Evolutionary conservation across 2,888 invertebrate genomes (phyloP), one percentile per base, ranked within the genome.

Genomic region (Orthonychiurus folsomi): DNA sequence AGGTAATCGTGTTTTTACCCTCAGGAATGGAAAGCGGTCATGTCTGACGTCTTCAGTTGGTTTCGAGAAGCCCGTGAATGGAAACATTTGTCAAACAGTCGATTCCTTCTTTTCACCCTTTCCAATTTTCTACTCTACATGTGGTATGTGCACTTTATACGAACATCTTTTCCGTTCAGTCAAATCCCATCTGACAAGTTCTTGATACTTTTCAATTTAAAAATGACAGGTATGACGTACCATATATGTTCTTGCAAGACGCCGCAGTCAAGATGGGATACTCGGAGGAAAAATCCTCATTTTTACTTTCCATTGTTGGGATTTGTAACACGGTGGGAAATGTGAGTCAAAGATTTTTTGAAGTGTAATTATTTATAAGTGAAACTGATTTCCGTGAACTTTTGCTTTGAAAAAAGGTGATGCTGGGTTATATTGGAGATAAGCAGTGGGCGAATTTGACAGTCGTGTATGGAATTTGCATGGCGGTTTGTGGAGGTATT

Each of bases 211-310:
- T 28, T 21, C 21, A 59, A 20, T 48, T 23, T 2, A 27, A 28
- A 54, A 48, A 23, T 26, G 26, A 52, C 50, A 73, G 73, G 69
- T 90, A 89, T 78, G 94, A 96, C 75, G 89, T 95, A 63, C 93
- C 94, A 18, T 96, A 96, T 79, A 89, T 95, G 77, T 95, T 93
- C 78, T 81, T 94, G 66, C 88, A 89, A 61, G 93, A 94, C 74
- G 86, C 89, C 76, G 86, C 91, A 80, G 82, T 83, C 47, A 82
- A 84, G 12, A 81, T 84, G 66, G 85, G 85, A 1, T 88, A 87
- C 73, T 81, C 80, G 1, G 86, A 88, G 70, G 82, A 85, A 50
- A 85, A 86, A 58, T 86, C 87, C 2, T 89, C 93, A 3, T 83
- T 84, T 65, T 83, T 94, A 71, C 82, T 94, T 68, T 89, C 93